Evolutionary conservation across 2,797 vertebrate genomes (phyloP).

Genomic region (Masticophis lateralis): DNA sequence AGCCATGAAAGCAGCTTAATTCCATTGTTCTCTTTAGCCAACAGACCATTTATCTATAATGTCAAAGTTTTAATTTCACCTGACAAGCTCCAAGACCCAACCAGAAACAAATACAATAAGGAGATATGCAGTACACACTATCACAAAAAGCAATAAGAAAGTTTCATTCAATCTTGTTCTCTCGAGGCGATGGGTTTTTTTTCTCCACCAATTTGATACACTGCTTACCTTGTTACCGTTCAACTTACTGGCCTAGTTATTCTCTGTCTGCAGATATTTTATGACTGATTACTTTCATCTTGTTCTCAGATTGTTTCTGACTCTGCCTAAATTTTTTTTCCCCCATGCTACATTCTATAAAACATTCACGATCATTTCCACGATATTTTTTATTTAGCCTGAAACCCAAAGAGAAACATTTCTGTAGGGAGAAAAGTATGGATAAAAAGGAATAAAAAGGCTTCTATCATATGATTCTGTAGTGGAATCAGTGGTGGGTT

Average conservation of each 20-base stretch:
- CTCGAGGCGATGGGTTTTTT: conserved; percentile 37
- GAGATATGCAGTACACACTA: conserved; percentile 30
- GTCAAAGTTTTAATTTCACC: conserved; percentile 58
- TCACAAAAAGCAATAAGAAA: conserved; percentile 10
- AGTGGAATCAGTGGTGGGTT: neutral
- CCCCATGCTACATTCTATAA: conserved; percentile 39
- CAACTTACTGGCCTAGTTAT: conserved; percentile 31
- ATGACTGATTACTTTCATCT: conserved; percentile 59
- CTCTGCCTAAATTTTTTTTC: conserved; percentile 44
- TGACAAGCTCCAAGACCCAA: conserved; percentile 46
- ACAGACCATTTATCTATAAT: conserved; percentile 47
- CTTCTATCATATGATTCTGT: neutral
- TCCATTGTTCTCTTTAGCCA: conserved; percentile 36
- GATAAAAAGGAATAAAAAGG: neutral
- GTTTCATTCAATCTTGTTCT: conserved; percentile 52
- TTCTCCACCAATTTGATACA: conserved; percentile 40
- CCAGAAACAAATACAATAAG: conserved; percentile 57
- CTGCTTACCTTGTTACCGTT: conserved; percentile 61
- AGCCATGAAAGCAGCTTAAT: conserved; percentile 38
- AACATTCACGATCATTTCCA: conserved; percentile 34
- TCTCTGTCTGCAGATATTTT: conserved; percentile 64
- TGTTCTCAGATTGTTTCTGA: conserved; percentile 59
- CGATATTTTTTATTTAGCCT: conserved; percentile 23
- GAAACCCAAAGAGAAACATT: neutral
- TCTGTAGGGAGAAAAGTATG: neutral